These are phyloP conservation scores for Pocillopora meandrina DNA, from an alignment of 92 coral and sea anemone genomes.

Conservation along the genomic window DNA sequence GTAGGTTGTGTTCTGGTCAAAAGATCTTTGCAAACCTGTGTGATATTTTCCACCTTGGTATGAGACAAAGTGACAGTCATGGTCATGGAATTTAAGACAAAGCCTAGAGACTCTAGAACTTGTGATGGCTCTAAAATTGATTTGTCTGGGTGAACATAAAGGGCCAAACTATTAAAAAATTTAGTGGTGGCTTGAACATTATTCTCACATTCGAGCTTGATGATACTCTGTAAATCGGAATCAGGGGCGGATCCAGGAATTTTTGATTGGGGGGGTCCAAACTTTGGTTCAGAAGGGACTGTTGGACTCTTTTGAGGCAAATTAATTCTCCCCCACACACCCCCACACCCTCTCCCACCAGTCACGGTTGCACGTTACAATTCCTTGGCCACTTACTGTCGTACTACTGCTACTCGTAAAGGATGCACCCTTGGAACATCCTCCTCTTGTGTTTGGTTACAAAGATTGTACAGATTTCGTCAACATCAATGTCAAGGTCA, in stretches of 20 bases:
- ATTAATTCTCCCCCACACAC: too few relatives aligned
- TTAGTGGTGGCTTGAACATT: conserved; percentile 9
- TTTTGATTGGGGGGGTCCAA: too few relatives aligned
- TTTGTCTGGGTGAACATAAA: conserved; percentile 26
- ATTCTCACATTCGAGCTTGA: neutral
- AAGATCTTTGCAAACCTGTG: neutral
- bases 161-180: conserved; percentile 23
- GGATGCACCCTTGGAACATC: too few relatives aligned
- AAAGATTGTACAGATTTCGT: too few relatives aligned
- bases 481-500: too few relatives aligned
- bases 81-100: conserved; percentile 37
- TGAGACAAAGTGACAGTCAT: conserved; percentile 38
- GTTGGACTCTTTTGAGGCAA: too few relatives aligned
- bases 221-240: neutral
- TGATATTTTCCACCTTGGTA: conserved; percentile 10
- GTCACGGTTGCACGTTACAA: too few relatives aligned
- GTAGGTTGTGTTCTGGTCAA: conserved; percentile 15
- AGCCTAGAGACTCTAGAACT: conserved; percentile 34
- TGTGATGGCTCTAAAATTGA: conserved; percentile 18
- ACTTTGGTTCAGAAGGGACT: too few relatives aligned
- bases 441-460: too few relatives aligned
- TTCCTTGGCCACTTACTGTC: too few relatives aligned
- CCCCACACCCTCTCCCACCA: too few relatives aligned
- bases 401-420: too few relatives aligned
- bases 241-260: neutral